phyloP scores from a whole-genome alignment of 30 jellyfish, hydroid and myxozoan species.

The Calvadosia cruxmelitensis region DNA sequence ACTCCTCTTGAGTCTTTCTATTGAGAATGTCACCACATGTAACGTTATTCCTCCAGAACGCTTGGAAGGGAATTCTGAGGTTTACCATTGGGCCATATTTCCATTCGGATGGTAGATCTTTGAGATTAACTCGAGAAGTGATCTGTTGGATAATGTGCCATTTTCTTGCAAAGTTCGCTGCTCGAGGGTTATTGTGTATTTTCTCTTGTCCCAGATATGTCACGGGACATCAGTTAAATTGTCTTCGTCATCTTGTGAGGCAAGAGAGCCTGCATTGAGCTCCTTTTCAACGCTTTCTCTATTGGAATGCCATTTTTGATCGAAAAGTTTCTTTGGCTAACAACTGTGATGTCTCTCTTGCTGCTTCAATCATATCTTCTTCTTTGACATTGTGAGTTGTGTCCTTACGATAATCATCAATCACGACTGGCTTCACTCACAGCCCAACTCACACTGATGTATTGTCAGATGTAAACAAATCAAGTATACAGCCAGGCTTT shows the following conservation, averaged over 20 bases:
- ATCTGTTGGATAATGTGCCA: background rate
- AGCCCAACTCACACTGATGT: no score
- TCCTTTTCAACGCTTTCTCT: constrained; percentile 1
- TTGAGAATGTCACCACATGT: background rate
- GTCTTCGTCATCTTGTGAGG: background rate
- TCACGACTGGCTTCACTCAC: no score
- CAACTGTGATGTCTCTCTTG: constrained; percentile 20
- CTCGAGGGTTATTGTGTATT: background rate
- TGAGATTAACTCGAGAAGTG: background rate
- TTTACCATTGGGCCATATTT: background rate
- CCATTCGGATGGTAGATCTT: background rate
- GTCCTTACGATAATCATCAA: no score
- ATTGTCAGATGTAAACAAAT: no score
- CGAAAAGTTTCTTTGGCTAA: constrained; percentile 39
- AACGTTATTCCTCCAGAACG: background rate
- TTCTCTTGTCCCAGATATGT: background rate
- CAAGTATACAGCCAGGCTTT: no score
- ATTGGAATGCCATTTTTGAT: constrained; percentile 45
- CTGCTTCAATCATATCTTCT: no score
- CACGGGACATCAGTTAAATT: background rate
- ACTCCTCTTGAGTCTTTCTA: background rate
- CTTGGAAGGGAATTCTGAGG: background rate
- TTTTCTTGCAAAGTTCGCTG: background rate
- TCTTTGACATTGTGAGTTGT: no score
- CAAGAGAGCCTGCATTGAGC: background rate